Evolutionary conservation across 2,113 vertebrate species (phyloP).

Genomic region (Sander vitreus): DNA sequence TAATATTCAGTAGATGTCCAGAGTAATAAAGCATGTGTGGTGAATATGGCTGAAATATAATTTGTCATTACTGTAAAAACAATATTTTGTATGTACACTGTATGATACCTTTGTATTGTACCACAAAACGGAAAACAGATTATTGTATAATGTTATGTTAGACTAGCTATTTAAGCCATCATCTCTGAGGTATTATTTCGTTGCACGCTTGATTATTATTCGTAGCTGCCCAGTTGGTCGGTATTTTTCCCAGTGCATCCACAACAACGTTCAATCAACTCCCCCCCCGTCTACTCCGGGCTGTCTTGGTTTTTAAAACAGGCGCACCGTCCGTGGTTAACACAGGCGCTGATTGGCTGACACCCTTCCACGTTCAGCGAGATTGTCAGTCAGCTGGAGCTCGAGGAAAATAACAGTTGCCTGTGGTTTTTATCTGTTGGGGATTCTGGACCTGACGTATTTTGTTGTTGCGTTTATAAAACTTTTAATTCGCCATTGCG

Average conservation of each 20-base stretch:
- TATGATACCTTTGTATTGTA: not conserved
- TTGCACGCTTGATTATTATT: not conserved
- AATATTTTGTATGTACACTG: not conserved
- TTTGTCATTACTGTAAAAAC: not conserved
- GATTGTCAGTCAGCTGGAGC: constrained; percentile 63
- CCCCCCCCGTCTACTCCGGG: constrained; percentile 22
- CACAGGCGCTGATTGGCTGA: constrained; percentile 71
- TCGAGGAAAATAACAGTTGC: constrained; percentile 39
- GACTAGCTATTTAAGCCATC: not conserved
- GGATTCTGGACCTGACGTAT: not conserved
- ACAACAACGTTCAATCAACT: not conserved
- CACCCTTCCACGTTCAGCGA: constrained; percentile 16
- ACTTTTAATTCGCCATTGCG: not conserved
- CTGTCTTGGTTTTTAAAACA: fast-evolving
- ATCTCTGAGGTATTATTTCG: not conserved
- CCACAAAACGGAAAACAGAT: not conserved
- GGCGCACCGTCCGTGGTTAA: constrained; percentile 13
- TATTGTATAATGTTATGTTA: not conserved
- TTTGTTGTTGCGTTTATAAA: not conserved
- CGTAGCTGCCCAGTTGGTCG: not conserved
- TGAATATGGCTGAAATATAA: not conserved
- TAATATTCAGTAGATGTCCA: not conserved
- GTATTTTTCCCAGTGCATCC: not conserved
- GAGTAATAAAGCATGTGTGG: not conserved
- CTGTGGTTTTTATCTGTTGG: constrained; percentile 46